Evolutionary conservation across 1,140 invertebrate species (phyloP).

Genomic region (Rhysida immarginata): DNA sequence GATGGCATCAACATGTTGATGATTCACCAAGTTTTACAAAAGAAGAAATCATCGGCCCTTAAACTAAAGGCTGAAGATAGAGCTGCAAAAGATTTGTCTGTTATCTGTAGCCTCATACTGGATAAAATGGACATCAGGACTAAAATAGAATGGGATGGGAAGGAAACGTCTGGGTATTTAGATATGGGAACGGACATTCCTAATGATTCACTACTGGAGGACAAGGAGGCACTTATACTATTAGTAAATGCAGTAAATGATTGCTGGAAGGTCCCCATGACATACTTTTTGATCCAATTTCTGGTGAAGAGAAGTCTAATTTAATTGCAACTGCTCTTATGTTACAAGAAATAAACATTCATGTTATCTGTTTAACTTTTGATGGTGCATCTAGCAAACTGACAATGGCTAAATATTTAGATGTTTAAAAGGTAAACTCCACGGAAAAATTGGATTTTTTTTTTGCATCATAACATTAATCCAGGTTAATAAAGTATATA

Average conservation of each 20-base stretch:
- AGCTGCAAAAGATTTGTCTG: neutral
- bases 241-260: slow-evolving; percentile 7
- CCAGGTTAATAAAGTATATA: too few species aligned
- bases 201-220: neutral
- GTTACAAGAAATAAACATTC: neutral
- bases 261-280: slow-evolving; percentile 8
- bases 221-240: slow-evolving; percentile 7
- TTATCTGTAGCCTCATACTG: neutral
- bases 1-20: neutral
- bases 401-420: slow-evolving; percentile 17
- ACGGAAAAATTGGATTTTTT: too few species aligned
- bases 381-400: neutral
- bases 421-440: too few species aligned
- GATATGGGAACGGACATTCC: neutral
- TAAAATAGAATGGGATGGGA: neutral
- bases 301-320: neutral
- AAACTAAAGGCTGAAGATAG: neutral
- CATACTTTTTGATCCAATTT: slow-evolving; percentile 6
- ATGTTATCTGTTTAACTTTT: neutral
- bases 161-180: neutral
- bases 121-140: neutral
- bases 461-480: too few species aligned
- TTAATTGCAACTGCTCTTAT: neutral
- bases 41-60: neutral
- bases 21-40: neutral